These are phyloP conservation scores for Bombus sylvicola DNA, from an alignment of 1,140 invertebrate genomes.

Conservation along the genomic window DNA sequence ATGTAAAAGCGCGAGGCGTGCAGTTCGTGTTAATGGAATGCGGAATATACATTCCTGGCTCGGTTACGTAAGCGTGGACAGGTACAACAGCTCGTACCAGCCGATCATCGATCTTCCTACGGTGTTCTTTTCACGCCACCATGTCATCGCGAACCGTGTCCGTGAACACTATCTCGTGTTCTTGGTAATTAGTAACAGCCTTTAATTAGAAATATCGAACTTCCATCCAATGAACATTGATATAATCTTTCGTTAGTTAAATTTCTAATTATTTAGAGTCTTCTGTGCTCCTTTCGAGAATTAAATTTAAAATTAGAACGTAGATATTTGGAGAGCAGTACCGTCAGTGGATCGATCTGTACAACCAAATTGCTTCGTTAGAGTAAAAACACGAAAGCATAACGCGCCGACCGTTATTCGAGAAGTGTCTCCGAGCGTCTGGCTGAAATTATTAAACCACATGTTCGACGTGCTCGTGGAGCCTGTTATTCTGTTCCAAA, in stretches of 20 bases:
- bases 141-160: slow-evolving; percentile 1
- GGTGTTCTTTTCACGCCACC: slow-evolving; percentile 18
- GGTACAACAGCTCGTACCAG: not conserved
- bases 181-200: not conserved
- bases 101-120: slow-evolving; percentile 22
- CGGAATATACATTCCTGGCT: slow-evolving; percentile 55
- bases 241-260: not conserved
- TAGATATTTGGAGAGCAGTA: not conserved
- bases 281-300: not conserved
- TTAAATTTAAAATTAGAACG: not conserved
- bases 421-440: not conserved
- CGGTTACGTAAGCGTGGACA: slow-evolving; percentile 46
- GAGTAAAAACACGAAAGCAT: not conserved
- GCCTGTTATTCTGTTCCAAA: not conserved
- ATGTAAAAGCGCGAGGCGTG: slow-evolving; percentile 12
- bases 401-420: not conserved
- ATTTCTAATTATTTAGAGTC: not conserved
- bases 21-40: slow-evolving; percentile 51
- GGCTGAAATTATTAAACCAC: slow-evolving; percentile 3
- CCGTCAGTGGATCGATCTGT: not conserved
- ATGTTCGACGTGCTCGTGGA: not conserved
- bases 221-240: not conserved
- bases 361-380: not conserved
- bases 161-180: not conserved
- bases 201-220: not conserved